Conservation (phyloP, 2,113 vertebrate genomes). For the Pygoscelis adeliae region DNA sequence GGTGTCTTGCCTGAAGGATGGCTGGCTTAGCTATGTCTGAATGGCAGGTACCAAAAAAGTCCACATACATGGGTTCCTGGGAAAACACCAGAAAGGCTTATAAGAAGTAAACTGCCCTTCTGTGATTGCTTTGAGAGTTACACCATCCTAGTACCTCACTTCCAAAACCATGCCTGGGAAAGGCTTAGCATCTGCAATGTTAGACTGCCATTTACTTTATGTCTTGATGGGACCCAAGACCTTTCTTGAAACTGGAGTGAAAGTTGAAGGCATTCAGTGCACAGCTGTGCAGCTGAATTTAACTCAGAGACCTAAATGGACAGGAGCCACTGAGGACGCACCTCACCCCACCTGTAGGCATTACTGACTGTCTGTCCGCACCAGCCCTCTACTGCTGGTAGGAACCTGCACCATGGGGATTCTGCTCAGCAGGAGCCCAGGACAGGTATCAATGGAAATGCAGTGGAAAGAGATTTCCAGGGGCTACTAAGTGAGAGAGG, state of each 20-base stretch:
- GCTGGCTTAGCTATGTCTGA: constrained; percentile 80
- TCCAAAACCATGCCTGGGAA: not conserved
- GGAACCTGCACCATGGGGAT: not conserved
- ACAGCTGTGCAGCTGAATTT: not conserved
- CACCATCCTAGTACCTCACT: not conserved
- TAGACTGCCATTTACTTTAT: not conserved
- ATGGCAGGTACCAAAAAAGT: constrained; percentile 92
- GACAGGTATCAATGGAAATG: not conserved
- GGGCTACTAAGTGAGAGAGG: not conserved
- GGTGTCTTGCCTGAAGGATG: constrained; percentile 80
- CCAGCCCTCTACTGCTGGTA: not conserved
- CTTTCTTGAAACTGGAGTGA: not conserved
- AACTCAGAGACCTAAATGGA: not conserved
- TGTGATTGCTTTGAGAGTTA: not conserved
- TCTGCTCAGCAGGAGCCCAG: not conserved
- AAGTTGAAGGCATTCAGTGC: not conserved
- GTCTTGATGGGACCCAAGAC: not conserved
- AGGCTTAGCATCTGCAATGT: not conserved
- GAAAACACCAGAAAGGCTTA: not conserved
- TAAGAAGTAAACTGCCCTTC: not conserved
- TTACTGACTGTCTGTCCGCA: not conserved
- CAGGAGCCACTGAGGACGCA: not conserved
- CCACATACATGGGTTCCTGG: constrained; percentile 87
- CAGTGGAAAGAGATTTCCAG: not conserved
- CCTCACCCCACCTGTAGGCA: not conserved